Evolutionary conservation across 2,797 vertebrate genomes (phyloP).

Genomic region (Ceryle rudis): DNA sequence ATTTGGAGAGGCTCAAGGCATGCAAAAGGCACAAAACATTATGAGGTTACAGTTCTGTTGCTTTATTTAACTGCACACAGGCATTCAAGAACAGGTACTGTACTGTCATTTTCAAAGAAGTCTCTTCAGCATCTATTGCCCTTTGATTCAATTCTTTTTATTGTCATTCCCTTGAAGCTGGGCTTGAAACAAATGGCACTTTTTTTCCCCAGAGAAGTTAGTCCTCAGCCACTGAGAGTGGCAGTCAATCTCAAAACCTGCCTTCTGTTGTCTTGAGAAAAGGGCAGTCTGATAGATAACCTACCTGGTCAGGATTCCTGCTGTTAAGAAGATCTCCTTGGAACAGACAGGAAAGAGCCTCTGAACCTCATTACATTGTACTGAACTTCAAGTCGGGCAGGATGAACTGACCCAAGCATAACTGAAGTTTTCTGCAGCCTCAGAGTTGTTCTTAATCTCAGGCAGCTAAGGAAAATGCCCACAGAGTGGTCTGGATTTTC

Average conservation of each 20-base stretch:
- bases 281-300: background rate
- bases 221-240: background rate
- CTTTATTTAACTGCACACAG: background rate
- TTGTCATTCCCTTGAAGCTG: background rate
- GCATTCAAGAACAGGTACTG: background rate
- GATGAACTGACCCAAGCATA: background rate
- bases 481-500: background rate
- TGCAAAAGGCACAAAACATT: background rate
- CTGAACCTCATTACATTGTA: background rate
- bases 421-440: background rate
- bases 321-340: background rate
- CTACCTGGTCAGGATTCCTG: background rate
- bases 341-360: background rate
- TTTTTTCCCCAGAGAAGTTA: background rate
- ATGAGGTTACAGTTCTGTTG: background rate
- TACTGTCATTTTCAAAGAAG: background rate
- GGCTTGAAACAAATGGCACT: background rate
- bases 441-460: background rate
- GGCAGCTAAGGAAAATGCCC: background rate
- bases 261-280: background rate
- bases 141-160: background rate
- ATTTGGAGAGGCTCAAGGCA: background rate
- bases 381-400: background rate
- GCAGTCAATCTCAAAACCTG: background rate
- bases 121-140: background rate